Conservation (phyloP, 64 coral and sea anemone genomes). For the Pocillopora verrucosa region DNA sequence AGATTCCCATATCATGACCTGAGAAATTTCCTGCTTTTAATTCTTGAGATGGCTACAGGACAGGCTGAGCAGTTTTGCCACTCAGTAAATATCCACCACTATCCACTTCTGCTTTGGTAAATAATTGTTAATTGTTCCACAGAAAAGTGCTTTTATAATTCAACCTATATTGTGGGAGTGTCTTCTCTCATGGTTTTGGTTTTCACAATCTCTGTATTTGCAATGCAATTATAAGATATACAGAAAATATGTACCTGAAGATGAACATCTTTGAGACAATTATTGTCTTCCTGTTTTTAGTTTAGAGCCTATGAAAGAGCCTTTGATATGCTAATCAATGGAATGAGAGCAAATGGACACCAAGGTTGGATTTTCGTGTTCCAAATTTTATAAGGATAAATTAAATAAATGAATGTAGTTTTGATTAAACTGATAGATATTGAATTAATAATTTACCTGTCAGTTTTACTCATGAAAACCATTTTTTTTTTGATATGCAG, state of each 20-base stretch:
- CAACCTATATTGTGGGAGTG: no score
- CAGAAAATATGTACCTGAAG: no score
- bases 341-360: conserved; percentile 47
- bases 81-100: background rate
- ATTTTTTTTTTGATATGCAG: background rate
- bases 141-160: background rate
- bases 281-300: background rate
- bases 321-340: conserved; percentile 40
- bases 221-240: background rate
- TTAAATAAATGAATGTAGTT: no score
- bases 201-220: background rate
- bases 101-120: background rate
- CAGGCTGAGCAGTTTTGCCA: background rate
- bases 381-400: no score
- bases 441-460: background rate
- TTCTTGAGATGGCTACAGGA: background rate
- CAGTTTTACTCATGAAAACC: background rate
- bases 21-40: no score
- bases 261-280: background rate
- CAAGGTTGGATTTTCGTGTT: conserved; percentile 25
- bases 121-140: background rate
- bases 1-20: no score
- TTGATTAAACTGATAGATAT: background rate
- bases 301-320: background rate
- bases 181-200: no score